A percentile compares a stretch with the other conserved stretches of the same genome.
Evolutionary conservation across 2,888 invertebrate genomes (phyloP).

Genomic region (Tetrapedia diversipes): DNA sequence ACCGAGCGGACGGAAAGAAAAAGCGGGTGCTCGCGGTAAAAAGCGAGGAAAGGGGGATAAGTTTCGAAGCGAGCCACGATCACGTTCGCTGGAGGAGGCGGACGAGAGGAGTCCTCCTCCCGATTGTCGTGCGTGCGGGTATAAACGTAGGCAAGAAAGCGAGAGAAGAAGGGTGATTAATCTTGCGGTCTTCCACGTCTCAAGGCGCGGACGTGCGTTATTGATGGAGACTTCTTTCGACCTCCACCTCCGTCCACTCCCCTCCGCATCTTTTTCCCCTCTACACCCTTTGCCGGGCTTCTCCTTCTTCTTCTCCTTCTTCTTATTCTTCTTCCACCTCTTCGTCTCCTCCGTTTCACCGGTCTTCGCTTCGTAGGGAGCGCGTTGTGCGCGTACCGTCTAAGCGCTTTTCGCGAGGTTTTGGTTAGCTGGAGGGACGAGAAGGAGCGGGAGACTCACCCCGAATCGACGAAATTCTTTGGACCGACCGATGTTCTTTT

Average conservation of each 20-base stretch:
- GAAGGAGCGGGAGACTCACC: slow-evolving; percentile 21
- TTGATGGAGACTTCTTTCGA: slow-evolving; percentile 83
- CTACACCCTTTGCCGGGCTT: slow-evolving; percentile 27
- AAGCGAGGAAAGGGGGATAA: slow-evolving; percentile 70
- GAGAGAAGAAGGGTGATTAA: slow-evolving; percentile 82
- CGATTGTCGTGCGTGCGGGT: slow-evolving; percentile 76
- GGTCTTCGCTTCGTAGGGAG: slow-evolving; percentile 33
- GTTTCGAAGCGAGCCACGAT: slow-evolving; percentile 66
- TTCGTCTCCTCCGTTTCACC: too few species aligned
- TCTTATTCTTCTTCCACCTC: too few species aligned
- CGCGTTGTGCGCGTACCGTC: slow-evolving; percentile 58
- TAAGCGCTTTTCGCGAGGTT: slow-evolving; percentile 50
- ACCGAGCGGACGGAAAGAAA: slow-evolving; percentile 47
- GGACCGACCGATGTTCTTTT: slow-evolving; percentile 1
- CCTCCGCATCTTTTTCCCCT: not conserved
- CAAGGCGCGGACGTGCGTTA: slow-evolving; percentile 82
- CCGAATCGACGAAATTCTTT: slow-evolving; percentile 43
- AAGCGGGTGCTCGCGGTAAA: slow-evolving; percentile 56
- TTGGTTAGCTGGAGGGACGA: slow-evolving; percentile 14
- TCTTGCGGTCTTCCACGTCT: slow-evolving; percentile 83
- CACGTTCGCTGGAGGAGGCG: slow-evolving; percentile 63
- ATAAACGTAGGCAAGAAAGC: slow-evolving; percentile 78
- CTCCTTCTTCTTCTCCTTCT: too few species aligned
- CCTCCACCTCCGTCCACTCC: slow-evolving; percentile 66
- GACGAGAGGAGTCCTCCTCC: slow-evolving; percentile 69